Evolutionary conservation across 64 coral and sea anemone genomes (phyloP).

Genomic region (Platygyra sinensis): DNA sequence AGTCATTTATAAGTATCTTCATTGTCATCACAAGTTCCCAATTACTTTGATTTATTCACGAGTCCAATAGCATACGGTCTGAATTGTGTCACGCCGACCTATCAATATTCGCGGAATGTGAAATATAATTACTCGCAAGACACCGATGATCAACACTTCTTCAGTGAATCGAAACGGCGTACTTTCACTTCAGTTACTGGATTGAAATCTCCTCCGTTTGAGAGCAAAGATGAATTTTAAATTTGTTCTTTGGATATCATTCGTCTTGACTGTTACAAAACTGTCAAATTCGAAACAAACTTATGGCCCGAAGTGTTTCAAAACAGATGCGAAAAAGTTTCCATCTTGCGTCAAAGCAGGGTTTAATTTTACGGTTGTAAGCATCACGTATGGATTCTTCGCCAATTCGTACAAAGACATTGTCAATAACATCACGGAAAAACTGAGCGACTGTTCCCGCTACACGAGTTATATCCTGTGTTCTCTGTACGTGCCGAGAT

Average conservation of each 20-base stretch:
- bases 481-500: conserved; percentile 60
- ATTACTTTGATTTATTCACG: neutral
- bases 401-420: neutral
- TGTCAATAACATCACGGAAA: neutral
- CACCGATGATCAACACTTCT: too few species aligned
- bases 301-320: neutral
- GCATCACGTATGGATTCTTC: neutral
- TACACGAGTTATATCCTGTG: conserved; percentile 50
- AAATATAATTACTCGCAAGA: too few species aligned
- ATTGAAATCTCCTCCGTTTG: neutral
- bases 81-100: neutral
- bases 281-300: neutral
- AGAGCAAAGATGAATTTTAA: neutral
- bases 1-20: neutral
- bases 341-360: neutral
- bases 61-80: neutral
- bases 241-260: neutral
- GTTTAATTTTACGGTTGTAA: neutral
- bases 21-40: neutral
- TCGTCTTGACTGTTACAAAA: neutral
- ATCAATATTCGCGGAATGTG: too few species aligned
- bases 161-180: too few species aligned
- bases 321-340: neutral
- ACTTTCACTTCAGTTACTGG: neutral
- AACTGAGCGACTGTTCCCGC: conserved; percentile 39